Conservation (phyloP, 2,113 vertebrate genomes). For the Poecilia latipinna region DNA sequence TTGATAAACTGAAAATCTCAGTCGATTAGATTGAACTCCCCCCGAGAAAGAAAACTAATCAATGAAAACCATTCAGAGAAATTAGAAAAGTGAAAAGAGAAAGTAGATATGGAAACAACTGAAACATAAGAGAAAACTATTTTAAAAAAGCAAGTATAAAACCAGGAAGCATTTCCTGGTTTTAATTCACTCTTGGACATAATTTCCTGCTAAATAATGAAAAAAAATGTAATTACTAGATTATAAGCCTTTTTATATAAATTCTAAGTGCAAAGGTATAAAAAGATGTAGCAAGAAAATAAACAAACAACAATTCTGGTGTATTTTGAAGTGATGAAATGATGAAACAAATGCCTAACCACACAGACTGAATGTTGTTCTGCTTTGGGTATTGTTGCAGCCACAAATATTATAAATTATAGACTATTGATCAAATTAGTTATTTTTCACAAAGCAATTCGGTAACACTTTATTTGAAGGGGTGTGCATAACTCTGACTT, state of each 20-base stretch:
- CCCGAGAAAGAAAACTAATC: background rate
- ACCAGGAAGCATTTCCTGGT: background rate
- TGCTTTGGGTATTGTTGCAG: background rate
- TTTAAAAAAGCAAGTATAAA: background rate
- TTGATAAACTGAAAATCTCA: background rate
- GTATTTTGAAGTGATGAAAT: background rate
- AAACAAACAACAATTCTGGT: background rate
- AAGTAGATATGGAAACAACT: background rate
- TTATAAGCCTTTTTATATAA: too few species aligned
- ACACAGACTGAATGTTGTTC: background rate
- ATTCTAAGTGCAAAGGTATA: too few species aligned
- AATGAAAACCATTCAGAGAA: background rate
- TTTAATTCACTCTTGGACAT: background rate
- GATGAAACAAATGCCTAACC: background rate
- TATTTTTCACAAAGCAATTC: background rate
- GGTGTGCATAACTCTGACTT: too few species aligned
- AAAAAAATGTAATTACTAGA: too few species aligned
- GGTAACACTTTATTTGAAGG: too few species aligned
- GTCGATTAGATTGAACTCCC: background rate
- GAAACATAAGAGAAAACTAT: background rate
- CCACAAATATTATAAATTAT: background rate
- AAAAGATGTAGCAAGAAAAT: background rate
- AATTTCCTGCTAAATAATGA: too few species aligned
- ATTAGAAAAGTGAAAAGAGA: background rate
- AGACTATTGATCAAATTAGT: background rate